Evolutionary conservation across 2,113 vertebrate species (phyloP).

Genomic region (Lates calcarifer): DNA sequence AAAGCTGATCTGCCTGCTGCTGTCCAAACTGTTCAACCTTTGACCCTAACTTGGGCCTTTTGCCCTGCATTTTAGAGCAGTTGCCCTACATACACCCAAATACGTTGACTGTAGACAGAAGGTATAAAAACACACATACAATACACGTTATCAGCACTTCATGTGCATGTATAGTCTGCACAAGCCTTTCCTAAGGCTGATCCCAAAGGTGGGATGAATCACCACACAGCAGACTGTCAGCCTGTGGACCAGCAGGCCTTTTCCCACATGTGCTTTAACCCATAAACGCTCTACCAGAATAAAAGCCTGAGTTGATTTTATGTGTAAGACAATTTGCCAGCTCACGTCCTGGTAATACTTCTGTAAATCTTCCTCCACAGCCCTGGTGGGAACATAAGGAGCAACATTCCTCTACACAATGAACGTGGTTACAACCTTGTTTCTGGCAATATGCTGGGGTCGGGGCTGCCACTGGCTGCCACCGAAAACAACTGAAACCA

Average conservation of each 20-base stretch:
- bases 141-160: background rate
- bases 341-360: background rate
- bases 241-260: slow-evolving; percentile 3
- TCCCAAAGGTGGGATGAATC: slow-evolving; percentile 36
- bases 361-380: background rate
- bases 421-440: background rate
- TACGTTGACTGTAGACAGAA: background rate
- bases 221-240: slow-evolving; percentile 3
- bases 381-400: background rate
- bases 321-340: slow-evolving; percentile 5
- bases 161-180: slow-evolving; percentile 3
- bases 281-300: slow-evolving; percentile 8
- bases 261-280: slow-evolving; percentile 1
- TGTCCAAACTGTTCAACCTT: background rate
- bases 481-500: background rate
- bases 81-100: background rate
- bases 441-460: background rate
- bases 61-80: background rate
- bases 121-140: background rate
- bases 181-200: background rate
- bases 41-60: background rate
- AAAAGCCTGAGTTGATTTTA: slow-evolving; percentile 2
- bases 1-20: slow-evolving; percentile 15
- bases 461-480: background rate
- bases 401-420: background rate